phyloP scores from a whole-genome alignment of 2,113 vertebrate species.

The Cyphomyrus discorhynchus region DNA sequence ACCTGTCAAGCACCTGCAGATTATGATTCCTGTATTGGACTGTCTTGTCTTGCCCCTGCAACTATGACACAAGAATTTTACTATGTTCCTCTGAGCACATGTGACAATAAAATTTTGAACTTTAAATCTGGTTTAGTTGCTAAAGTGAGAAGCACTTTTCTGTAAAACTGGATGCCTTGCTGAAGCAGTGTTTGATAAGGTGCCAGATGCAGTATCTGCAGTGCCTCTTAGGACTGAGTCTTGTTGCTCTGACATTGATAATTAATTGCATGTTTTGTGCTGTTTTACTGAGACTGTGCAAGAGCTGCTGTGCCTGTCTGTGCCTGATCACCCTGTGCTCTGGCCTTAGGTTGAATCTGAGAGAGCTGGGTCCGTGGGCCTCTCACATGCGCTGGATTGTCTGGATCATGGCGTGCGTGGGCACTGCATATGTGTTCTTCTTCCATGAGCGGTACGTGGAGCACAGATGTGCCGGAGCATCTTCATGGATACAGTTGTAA shows the following conservation, averaged over 20 bases:
- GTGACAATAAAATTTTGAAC: background rate
- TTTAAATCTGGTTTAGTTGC: background rate
- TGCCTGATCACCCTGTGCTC: background rate
- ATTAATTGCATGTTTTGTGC: background rate
- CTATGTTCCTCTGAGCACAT: background rate
- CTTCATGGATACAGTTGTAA: background rate
- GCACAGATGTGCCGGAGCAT: background rate
- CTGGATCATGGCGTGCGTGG: conserved; percentile 88
- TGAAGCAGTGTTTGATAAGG: background rate
- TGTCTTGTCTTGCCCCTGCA: background rate
- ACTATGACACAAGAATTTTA: background rate
- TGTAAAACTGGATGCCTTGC: background rate
- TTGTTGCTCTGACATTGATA: background rate
- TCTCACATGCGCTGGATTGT: conserved; percentile 94
- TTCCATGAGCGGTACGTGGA: conserved; percentile 82
- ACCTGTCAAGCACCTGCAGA: background rate
- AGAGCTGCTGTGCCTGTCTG: background rate
- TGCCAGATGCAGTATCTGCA: background rate
- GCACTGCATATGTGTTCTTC: conserved; percentile 87
- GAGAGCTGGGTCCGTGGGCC: conserved; percentile 88
- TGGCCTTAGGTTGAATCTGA: conserved; percentile 76
- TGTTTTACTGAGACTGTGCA: background rate
- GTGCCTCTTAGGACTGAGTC: background rate
- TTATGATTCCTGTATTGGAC: background rate
- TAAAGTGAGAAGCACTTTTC: background rate